phyloP scores from a whole-genome alignment of 2,113 vertebrate genomes.

The Ctenodactylus gundi region DNA sequence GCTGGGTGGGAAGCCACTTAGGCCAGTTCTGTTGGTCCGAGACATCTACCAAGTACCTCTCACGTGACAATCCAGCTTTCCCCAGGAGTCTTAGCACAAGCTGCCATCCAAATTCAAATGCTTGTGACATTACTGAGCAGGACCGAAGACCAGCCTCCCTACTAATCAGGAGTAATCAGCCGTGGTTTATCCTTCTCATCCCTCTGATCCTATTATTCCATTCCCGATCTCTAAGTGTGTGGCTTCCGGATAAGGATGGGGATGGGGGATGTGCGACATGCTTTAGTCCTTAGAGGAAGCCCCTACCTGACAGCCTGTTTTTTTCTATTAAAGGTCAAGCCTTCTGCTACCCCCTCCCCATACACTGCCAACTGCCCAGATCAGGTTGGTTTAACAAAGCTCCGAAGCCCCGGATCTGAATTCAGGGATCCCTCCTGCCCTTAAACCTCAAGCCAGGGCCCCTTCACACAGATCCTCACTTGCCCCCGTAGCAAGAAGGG shows the following conservation, averaged over 20 bases:
- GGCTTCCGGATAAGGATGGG: neutral
- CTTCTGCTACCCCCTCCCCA: neutral
- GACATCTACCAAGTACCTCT: neutral
- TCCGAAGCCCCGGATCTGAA: neutral
- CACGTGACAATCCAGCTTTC: neutral
- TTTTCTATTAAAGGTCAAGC: neutral
- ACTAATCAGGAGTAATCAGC: slow-evolving; percentile 71
- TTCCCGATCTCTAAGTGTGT: neutral
- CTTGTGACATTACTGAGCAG: neutral
- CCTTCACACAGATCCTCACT: too few species aligned
- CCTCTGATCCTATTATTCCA: slow-evolving; percentile 64
- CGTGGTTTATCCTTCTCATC: slow-evolving; percentile 57
- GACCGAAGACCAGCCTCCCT: neutral
- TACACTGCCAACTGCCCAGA: neutral
- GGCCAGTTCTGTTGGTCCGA: neutral
- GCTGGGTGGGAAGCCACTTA: neutral
- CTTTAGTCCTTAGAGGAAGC: neutral
- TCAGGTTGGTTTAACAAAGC: neutral
- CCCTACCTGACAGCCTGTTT: neutral
- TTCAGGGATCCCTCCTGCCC: neutral
- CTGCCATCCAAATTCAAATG: slow-evolving; percentile 38
- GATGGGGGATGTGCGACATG: fast-evolving
- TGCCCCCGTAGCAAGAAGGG: neutral
- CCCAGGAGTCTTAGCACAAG: neutral
- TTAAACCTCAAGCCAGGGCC: neutral